Evolutionary conservation across 2,797 vertebrate genomes (phyloP), one percentile per base, ranked within the genome.

Genomic region (Pseudochaenichthys georgianus): DNA sequence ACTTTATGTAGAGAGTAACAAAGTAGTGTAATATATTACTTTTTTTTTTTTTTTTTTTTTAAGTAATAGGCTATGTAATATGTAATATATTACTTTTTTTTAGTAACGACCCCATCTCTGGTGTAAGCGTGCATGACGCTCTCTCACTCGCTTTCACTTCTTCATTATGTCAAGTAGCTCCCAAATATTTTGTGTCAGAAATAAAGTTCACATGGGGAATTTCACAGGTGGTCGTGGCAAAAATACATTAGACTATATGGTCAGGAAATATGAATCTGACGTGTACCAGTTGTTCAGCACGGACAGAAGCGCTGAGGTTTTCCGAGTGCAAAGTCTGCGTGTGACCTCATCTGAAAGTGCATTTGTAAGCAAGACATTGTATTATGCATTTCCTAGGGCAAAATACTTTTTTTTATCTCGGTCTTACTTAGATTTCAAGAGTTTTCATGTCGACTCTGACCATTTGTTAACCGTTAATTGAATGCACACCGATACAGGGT

Each of bases 151-250:
- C 85, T 87, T 84, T 90, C 83, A 85, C 87, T 73, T 79, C 83
- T 89, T 87, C 86, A 81, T 91, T 87, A 86, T 91, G 88, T 90
- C 82, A 87, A 91, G 89, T 84, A 86, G 88, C 85, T 88, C 74
- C 79, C 81, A 93, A 92, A 93, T 91, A 91, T 92, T 91, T 92
- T 93, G 88, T 87, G 90, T 93, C 69, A 92, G 90, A 93, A 92
- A 91, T 93, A 84, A 89, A 88, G 90, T 92, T 89, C 31, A 46
- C 83, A 85, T 91, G 91, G 91, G 93, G 92, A 93, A 95, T 95
- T 93, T 94, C 88, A 77, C 92, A 84, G 76, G 75, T 55, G 80
- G 81, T 74, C 7, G 86, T 73, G 82, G 91, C 77, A 89, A 92
- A 90, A 77, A 90, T 91, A 84, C 86, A 88, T 93, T 90, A 81